Base-by-base conservation (phyloP, 2,888 invertebrate genomes). In the Fragum fragum region DNA sequence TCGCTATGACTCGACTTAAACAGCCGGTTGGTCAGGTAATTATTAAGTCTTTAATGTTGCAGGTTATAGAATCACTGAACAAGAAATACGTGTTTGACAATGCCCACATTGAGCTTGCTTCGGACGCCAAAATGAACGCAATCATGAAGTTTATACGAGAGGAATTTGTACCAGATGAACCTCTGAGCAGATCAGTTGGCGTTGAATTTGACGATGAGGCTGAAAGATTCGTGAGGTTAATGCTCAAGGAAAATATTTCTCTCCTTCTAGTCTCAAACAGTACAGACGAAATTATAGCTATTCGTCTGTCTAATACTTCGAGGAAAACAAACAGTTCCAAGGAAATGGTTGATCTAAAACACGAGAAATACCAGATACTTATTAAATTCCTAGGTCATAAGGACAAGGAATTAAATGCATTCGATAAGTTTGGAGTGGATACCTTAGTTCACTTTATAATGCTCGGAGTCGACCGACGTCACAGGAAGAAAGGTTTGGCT, bases 101-200 rank as follows among this genome's bases (percentile, higher is more conserved):
- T 21, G 66, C 68, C 59, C 80, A 76, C 53, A n/a, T 80, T 16
- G 80, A 80, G 28, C 73, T 80, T 1, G 69, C 73, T 7, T 57
- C 76, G 1, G 80, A 76, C 26, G 63, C 53, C 11, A 53, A 76
- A 1, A 32, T 36, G 36, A 16, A 80, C 1, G 76, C 61, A 6
- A 53, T 80, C 32, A 73, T 80, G 1, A 72, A 76, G 7, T 80
- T 76, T 39, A 26, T 72, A 3, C 5, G 11, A 1, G 68, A 68
- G 18, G 28, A 47, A 21, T 68, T 68, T n/a, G 26, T 21, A 11
- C 52, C 68, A 14, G 68, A 68, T 16, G 68, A 68, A 52, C 68
- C 68, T 5, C 14, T 68, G 7, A 28, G 21, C 16, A 52, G 16
- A 23, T 21, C 68, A 3, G 23, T 68, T 7, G 42, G 26, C 1